These are phyloP conservation scores for Carcharodon carcharias DNA, from an alignment of 2,797 vertebrate genomes.

Conservation along the genomic window DNA sequence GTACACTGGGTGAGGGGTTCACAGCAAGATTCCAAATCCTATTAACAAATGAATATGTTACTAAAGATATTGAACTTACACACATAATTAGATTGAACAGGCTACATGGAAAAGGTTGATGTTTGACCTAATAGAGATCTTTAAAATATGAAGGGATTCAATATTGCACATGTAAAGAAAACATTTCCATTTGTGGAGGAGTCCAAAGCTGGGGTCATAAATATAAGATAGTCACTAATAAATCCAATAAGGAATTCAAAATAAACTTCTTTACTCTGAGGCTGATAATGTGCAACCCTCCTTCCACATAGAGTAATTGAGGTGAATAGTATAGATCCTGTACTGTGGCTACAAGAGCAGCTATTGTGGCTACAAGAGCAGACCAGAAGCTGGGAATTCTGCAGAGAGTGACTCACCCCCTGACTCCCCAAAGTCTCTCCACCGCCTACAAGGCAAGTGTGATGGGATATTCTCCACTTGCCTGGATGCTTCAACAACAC, in stretches of 20 bases:
- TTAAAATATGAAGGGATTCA: neutral
- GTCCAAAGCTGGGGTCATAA: neutral
- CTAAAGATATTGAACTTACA: neutral
- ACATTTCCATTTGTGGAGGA: neutral
- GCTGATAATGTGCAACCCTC: neutral
- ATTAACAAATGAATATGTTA: neutral
- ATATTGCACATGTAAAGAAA: neutral
- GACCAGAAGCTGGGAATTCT: too few species aligned
- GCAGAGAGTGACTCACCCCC: too few species aligned
- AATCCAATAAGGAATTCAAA: neutral
- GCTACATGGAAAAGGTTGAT: neutral
- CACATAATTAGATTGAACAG: neutral
- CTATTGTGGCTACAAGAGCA: too few species aligned
- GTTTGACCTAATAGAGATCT: neutral
- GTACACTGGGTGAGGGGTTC: neutral
- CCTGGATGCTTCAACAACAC: too few species aligned
- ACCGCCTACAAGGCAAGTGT: too few species aligned
- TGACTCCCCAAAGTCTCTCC: too few species aligned
- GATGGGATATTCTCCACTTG: too few species aligned
- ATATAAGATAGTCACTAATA: neutral
- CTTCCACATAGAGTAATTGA: neutral
- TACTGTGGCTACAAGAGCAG: too few species aligned
- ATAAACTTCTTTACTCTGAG: neutral
- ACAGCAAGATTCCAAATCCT: neutral
- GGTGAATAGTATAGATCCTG: too few species aligned